Percentiles rank a stretch among this genome's conserved stretches.
These are phyloP conservation scores for Pristiophorus japonicus DNA, from an alignment of 2,113 vertebrate genomes.

Conservation along the genomic window DNA sequence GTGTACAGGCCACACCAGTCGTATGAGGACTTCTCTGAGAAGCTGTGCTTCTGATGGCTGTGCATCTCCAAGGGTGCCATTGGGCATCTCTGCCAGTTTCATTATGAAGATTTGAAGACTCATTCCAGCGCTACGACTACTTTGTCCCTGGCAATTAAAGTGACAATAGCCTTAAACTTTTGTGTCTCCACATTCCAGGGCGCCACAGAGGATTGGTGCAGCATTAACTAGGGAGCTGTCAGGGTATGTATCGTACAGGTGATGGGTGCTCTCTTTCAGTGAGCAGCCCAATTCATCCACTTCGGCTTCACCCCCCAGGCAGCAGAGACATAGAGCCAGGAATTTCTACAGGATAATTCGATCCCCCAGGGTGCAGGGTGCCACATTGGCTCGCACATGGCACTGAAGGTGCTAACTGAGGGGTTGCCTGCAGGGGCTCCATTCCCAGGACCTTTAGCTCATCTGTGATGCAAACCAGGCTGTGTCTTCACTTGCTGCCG, in stretches of 20 bases:
- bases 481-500: background rate
- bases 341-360: background rate
- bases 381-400: background rate
- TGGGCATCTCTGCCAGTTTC: background rate
- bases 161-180: background rate
- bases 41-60: background rate
- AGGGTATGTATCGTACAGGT: too few relatives aligned
- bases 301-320: background rate
- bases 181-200: background rate
- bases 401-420: background rate
- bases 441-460: background rate
- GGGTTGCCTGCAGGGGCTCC: too few relatives aligned
- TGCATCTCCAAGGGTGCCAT: background rate
- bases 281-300: background rate
- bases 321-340: background rate
- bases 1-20: background rate
- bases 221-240: too few relatives aligned
- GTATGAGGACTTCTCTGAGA: background rate
- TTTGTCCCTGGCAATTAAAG: background rate
- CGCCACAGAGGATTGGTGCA: background rate
- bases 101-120: background rate
- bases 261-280: background rate
- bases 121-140: background rate
- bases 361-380: conserved; percentile 1
- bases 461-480: conserved; percentile 11